These are phyloP conservation scores for Chamaea fasciata DNA, from an alignment of 2,113 vertebrate species.

Conservation along the genomic window DNA sequence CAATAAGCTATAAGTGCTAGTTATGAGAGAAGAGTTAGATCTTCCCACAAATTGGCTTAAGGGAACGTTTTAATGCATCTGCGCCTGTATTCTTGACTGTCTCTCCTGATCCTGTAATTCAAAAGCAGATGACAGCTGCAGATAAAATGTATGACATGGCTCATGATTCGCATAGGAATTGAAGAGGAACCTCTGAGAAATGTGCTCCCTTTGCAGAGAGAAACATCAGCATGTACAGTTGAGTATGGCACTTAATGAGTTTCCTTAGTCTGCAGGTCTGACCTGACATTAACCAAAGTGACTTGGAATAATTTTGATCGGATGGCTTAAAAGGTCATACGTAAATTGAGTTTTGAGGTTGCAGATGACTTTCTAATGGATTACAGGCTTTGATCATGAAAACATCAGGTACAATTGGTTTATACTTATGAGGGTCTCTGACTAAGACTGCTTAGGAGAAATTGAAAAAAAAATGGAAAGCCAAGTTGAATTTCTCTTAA, in stretches of 20 bases:
- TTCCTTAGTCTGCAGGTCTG: neutral
- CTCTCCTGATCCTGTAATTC: neutral
- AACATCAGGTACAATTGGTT: neutral
- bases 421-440: neutral
- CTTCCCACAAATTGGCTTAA: neutral
- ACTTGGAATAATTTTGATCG: neutral
- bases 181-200: neutral
- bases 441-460: conserved; percentile 20
- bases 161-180: neutral
- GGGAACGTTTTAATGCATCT: neutral
- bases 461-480: neutral
- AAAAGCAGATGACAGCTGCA: neutral
- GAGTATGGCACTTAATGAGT: neutral
- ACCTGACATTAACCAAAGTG: neutral
- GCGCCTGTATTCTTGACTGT: neutral
- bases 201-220: neutral
- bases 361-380: conserved; percentile 1
- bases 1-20: neutral
- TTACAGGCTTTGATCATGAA: conserved; percentile 2
- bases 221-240: neutral
- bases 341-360: conserved; percentile 6
- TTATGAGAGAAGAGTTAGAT: neutral
- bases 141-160: neutral
- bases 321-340: neutral
- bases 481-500: neutral